Evolutionary conservation across 2,797 vertebrate species (phyloP), one percentile per base, ranked within the genome.

Genomic region (Gallinago nigripennis): DNA sequence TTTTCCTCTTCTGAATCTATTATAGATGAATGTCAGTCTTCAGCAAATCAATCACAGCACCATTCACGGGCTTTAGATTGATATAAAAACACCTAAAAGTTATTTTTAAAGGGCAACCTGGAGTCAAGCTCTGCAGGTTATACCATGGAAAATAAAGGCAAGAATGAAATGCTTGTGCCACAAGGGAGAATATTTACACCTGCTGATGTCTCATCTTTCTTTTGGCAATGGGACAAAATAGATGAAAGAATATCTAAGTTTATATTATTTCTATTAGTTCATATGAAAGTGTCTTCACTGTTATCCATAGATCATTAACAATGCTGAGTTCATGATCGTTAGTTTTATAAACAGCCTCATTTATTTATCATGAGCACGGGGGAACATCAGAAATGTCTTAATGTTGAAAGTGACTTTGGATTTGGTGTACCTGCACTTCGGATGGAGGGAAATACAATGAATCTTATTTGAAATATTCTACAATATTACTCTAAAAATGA

Each of bases 11-110:
- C 90, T 86, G 95, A 90, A 95, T 89, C 83, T 58, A 93, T 94
- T 95, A 94, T 80, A 89, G 78, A 95, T 90, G 90, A 95, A 96
- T 92, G 92, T 73, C 94, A 95, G 75, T 66, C 90, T 82, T 91
- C 86, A 87, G 83, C 88, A 92, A 88, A 94, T 96, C 95, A 95
- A 95, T 97, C 95, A 88, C 0, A 87, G 72, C 64, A 71, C 92
- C 83, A 89, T 93, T 95, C 90, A 90, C 4, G 1, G 65, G 28
- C 54, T 82, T 95, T 76, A 90, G 88, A 94, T 68, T 96, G 94
- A 95, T 93, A 86, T 20, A 90, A 79, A 70, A 93, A 94, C 81
- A 85, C 66, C 88, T 90, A 82, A 50, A 95, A 93, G 86, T 95
- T 96, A 86, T 93, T 96, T 97, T 93, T 86, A 92, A 95, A 96